Evolutionary conservation across 2,797 vertebrate genomes (phyloP).

Genomic region (Uromys caudimaculatus): DNA sequence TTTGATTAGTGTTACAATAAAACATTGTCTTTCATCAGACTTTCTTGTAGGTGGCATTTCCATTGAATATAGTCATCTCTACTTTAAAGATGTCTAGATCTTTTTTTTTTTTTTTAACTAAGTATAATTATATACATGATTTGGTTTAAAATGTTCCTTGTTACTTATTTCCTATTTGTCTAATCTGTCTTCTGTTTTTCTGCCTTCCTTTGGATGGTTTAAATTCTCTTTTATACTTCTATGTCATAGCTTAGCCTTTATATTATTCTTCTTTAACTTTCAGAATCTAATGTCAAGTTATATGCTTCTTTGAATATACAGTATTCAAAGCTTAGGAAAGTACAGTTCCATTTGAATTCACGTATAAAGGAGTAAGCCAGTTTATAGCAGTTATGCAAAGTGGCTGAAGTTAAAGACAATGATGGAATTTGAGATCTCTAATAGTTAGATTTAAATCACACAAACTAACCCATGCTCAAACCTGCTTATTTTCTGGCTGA

Average conservation of each 20-base stretch:
- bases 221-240: slow-evolving; percentile 39
- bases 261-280: slow-evolving; percentile 30
- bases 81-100: neutral
- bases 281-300: slow-evolving; percentile 33
- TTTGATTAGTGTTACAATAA: neutral
- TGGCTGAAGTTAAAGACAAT: neutral
- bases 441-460: slow-evolving; percentile 3
- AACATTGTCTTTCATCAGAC: neutral
- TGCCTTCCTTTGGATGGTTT: neutral
- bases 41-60: slow-evolving; percentile 44
- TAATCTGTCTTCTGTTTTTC: neutral
- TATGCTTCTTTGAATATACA: neutral
- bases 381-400: neutral
- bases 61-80: neutral
- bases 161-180: slow-evolving; percentile 40
- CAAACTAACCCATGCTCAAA: neutral
- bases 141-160: slow-evolving; percentile 13
- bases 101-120: slow-evolving; percentile 21
- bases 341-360: neutral
- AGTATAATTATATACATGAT: neutral
- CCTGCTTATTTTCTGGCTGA: slow-evolving; percentile 34
- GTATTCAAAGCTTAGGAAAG: neutral
- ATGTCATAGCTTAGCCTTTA: neutral
- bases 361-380: slow-evolving; percentile 9
- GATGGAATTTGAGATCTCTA: slow-evolving; percentile 16